phyloP scores from a whole-genome alignment of 1,140 invertebrate species.

The Drosophila tani region DNA sequence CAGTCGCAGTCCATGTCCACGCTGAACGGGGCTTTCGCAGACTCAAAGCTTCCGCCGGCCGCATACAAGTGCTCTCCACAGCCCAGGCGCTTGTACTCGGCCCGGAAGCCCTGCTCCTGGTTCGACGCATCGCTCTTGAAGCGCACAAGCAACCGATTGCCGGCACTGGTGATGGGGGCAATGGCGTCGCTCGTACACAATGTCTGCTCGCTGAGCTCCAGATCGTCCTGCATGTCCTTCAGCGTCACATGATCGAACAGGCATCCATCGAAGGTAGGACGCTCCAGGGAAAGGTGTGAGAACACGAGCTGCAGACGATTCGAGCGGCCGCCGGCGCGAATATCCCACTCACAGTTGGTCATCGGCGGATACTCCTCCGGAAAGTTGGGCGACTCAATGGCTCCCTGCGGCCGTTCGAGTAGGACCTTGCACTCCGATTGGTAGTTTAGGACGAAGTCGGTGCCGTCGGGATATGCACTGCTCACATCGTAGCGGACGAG shows the following conservation, averaged over 20 bases:
- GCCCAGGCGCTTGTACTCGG: slow-evolving; percentile 86
- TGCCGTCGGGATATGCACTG: slow-evolving; percentile 27
- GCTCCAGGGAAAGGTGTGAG: slow-evolving; percentile 90
- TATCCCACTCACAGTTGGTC: slow-evolving; percentile 91
- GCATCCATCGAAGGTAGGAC: slow-evolving; percentile 76
- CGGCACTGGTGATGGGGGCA: slow-evolving; percentile 45
- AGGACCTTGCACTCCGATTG: slow-evolving; percentile 86
- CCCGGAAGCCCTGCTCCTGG: slow-evolving; percentile 82
- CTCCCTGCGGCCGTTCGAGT: slow-evolving; percentile 53
- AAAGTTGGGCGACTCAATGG: slow-evolving; percentile 90
- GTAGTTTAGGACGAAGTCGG: slow-evolving; percentile 65
- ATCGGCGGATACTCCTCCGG: slow-evolving; percentile 87
- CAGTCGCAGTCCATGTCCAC: slow-evolving; percentile 90
- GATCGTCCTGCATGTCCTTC: slow-evolving; percentile 78
- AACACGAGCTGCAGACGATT: slow-evolving; percentile 91
- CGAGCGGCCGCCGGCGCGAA: slow-evolving; percentile 88
- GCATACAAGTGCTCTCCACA: slow-evolving; percentile 59
- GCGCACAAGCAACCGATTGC: slow-evolving; percentile 68
- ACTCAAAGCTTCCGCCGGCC: slow-evolving; percentile 47
- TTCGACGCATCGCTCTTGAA: slow-evolving; percentile 86
- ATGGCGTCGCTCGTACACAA: slow-evolving; percentile 80
- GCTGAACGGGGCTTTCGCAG: slow-evolving; percentile 86
- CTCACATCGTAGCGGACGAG: slow-evolving; percentile 61
- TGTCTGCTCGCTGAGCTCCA: slow-evolving; percentile 79
- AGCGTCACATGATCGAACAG: slow-evolving; percentile 86